A percentile compares a stretch with the other conserved stretches of the same genome.
Evolutionary conservation across 2,113 vertebrate species (phyloP).

Genomic region (Urocitellus parryii): DNA sequence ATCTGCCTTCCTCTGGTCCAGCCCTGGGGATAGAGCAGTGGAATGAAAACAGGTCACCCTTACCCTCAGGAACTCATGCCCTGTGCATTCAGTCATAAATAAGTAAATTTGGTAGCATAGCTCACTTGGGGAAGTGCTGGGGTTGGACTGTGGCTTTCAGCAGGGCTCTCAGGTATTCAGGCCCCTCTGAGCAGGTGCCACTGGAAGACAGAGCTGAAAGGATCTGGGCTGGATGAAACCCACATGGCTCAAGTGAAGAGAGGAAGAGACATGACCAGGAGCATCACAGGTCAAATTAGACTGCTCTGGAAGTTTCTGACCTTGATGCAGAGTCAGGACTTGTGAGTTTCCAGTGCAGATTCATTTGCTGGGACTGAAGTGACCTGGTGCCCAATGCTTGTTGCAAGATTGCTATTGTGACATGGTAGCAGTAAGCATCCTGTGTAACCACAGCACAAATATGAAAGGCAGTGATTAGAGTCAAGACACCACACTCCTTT

Average conservation of each 20-base stretch:
- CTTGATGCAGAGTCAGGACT: too few species aligned
- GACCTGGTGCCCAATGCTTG: not conserved
- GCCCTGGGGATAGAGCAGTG: too few species aligned
- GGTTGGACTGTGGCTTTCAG: not conserved
- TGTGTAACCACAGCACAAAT: too few species aligned
- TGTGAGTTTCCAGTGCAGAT: fast-evolving
- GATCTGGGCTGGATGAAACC: not conserved
- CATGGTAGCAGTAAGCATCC: not conserved
- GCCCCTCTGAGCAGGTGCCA: not conserved
- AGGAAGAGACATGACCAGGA: not conserved
- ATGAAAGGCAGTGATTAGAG: too few species aligned
- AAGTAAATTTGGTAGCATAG: too few species aligned
- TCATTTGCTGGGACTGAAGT: not conserved
- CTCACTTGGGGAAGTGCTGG: too few species aligned
- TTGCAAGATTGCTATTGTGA: not conserved
- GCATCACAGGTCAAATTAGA: not conserved
- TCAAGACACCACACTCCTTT: too few species aligned
- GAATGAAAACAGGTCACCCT: too few species aligned
- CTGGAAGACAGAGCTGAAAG: not conserved
- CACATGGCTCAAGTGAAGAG: not conserved
- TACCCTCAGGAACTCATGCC: too few species aligned
- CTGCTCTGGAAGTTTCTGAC: not conserved
- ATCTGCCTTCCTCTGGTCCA: not conserved
- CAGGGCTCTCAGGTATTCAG: not conserved
- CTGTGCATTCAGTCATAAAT: too few species aligned